Evolutionary conservation across 1,140 invertebrate genomes (phyloP).

Genomic region (Thaumetopoea pityocampa): DNA sequence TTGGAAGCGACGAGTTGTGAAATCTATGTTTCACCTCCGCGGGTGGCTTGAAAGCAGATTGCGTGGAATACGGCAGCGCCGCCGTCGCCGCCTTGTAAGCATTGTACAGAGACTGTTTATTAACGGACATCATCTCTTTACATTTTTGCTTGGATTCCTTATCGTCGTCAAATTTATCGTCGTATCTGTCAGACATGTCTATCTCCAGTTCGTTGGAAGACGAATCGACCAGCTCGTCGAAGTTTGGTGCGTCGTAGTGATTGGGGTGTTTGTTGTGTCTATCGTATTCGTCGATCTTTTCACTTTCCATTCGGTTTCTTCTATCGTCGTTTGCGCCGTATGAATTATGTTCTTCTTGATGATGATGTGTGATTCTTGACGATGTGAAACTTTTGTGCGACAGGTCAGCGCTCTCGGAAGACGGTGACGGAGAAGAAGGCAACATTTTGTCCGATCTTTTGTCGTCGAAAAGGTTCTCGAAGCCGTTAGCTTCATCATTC

Average conservation of each 20-base stretch:
- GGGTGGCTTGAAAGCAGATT: conserved; percentile 86
- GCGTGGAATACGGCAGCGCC: conserved; percentile 79
- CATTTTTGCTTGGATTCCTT: conserved; percentile 62
- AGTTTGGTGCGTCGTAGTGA: conserved; percentile 83
- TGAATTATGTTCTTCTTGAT: conserved; percentile 42
- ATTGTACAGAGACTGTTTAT: conserved; percentile 72
- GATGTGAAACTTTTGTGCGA: conserved; percentile 78
- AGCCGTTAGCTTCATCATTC: conserved; percentile 85
- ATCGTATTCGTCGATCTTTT: conserved; percentile 60
- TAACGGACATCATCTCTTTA: conserved; percentile 67
- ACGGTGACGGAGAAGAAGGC: conserved; percentile 78
- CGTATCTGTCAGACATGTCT: conserved; percentile 84
- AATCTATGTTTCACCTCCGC: conserved; percentile 76
- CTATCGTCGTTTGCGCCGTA: conserved; percentile 41
- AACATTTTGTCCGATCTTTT: conserved; percentile 83
- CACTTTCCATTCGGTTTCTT: conserved; percentile 52
- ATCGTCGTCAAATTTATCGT: conserved; percentile 68
- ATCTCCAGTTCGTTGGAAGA: conserved; percentile 88
- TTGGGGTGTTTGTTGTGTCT: conserved; percentile 64
- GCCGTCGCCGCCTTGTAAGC: conserved; percentile 75
- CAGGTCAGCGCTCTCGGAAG: conserved; percentile 78
- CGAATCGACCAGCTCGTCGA: conserved; percentile 87
- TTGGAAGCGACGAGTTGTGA: conserved; percentile 59
- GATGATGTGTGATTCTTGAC: no score
- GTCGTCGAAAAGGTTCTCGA: conserved; percentile 91